These are phyloP conservation scores for Aphelinus atriplicis DNA, from an alignment of 1,140 invertebrate species.

Conservation along the genomic window DNA sequence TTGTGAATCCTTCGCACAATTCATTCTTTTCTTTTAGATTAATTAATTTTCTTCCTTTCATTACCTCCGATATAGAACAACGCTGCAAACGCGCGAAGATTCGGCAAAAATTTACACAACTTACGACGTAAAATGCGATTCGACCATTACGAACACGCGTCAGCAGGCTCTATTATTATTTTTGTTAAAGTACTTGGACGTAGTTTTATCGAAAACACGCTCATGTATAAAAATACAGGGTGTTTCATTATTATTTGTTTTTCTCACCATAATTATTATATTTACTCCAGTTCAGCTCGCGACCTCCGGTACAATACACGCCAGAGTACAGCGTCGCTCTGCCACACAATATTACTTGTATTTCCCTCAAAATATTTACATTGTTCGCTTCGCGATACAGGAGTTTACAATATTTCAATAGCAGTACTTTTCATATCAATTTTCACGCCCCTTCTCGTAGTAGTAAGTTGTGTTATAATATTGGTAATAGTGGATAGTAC, in stretches of 20 bases:
- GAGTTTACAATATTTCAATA: constrained; percentile 28
- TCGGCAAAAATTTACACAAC: constrained; percentile 37
- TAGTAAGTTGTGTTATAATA: constrained; percentile 21
- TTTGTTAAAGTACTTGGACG: constrained; percentile 41
- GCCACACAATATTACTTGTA: constrained; percentile 25
- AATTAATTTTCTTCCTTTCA: constrained; percentile 14
- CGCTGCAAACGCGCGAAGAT: constrained; percentile 33
- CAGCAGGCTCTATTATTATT: constrained; percentile 25
- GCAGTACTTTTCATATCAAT: constrained; percentile 21
- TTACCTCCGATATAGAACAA: constrained; percentile 18
- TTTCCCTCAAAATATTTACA: constrained; percentile 32
- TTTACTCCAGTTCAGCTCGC: constrained; percentile 23
- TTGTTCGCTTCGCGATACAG: constrained; percentile 38
- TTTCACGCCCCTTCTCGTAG: constrained; percentile 5
- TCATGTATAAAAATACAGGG: constrained; percentile 42
- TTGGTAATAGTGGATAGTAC: constrained; percentile 23
- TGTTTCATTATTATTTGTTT: constrained; percentile 40
- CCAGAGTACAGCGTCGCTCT: constrained; percentile 20
- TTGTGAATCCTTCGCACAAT: constrained; percentile 18
- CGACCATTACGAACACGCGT: constrained; percentile 33
- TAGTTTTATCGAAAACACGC: constrained; percentile 41
- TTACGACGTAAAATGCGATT: constrained; percentile 35
- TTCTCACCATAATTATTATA: constrained; percentile 16
- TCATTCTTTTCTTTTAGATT: constrained; percentile 16
- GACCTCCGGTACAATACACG: constrained; percentile 18